Base-by-base conservation (phyloP, 2,113 vertebrate species). In the Poeciliopsis retropinna region DNA sequence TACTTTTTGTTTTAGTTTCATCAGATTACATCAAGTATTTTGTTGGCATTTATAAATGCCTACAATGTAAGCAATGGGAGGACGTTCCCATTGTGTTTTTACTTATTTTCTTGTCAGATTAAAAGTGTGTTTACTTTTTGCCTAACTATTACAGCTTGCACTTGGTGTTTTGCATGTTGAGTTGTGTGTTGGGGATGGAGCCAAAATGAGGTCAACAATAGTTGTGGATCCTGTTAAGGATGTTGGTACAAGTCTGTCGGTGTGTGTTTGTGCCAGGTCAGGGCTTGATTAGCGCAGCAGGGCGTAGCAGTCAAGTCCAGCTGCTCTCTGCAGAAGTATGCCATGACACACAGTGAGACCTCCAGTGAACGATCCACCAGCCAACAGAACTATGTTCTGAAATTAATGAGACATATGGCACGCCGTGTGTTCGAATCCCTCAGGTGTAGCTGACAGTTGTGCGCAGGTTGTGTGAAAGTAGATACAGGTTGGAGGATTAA, bases 291-390 rank as follows among this genome's bases (percentile, higher is more conserved):
- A 88, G 77, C 5, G 30, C 84, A 84, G 79, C 75, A 64, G 73
- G 80, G 61, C 39, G 10, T 63, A 80, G 67, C 79, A 65, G 74
- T 67, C 27, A 4, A 64, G 67, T 87, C 82, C 85, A 86, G 80
- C 86, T 89, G 84, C 86, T 83, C 82, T 75, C 67, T 88, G 34
- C 70, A 80, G 79, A 84, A 81, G 74, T 73, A 41, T 84, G 84
- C 74, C 73, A 57, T 82, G 70, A 85, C 60, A 67, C 76, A 67
- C 80, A 77, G 76, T 78, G 51, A 84, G 78, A 62, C 73, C 71
- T 81, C 57, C 71, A 72, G 70, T 87, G 47, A 76, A 68, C 72
- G 60, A 79, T 83, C 70, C 69, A 77, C 64, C 66, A 62, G 73
- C 67, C 44, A 80, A 77, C 75, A 72, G 72, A 70, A 29, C 65